phyloP scores from a whole-genome alignment of 2,797 vertebrate genomes.

The Poeciliopsis infans region DNA sequence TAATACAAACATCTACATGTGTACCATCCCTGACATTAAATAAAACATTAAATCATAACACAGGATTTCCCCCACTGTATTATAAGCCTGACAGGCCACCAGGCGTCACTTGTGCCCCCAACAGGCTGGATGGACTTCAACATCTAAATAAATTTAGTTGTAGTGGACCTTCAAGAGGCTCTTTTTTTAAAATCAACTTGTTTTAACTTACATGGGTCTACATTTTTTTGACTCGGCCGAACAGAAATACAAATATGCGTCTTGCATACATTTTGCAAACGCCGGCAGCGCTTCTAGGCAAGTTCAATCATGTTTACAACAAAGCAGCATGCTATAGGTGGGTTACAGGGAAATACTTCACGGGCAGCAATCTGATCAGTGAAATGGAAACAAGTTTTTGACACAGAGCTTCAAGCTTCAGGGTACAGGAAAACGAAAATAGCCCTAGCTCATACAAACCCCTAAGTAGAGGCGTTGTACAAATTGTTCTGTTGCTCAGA shows the following conservation, averaged over 20 bases:
- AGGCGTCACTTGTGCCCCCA: no score
- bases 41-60: not conserved
- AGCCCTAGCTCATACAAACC: not conserved
- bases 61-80: no score
- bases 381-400: constrained; percentile 1
- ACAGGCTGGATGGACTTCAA: not conserved
- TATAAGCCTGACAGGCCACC: no score
- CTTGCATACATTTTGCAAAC: not conserved
- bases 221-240: not conserved
- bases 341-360: not conserved
- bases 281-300: not conserved
- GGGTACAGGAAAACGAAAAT: not conserved
- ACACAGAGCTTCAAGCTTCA: constrained; percentile 1
- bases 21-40: not conserved
- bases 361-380: not conserved
- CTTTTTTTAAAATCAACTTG: not conserved
- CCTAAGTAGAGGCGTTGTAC: not conserved
- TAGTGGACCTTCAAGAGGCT: not conserved
- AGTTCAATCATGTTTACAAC: not conserved
- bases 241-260: not conserved
- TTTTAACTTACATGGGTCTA: not conserved
- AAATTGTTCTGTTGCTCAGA: not conserved
- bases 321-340: not conserved
- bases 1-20: not conserved
- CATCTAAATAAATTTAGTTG: not conserved